These are phyloP conservation scores for Mamestra configurata DNA, from an alignment of 1,140 invertebrate species.

Conservation along the genomic window DNA sequence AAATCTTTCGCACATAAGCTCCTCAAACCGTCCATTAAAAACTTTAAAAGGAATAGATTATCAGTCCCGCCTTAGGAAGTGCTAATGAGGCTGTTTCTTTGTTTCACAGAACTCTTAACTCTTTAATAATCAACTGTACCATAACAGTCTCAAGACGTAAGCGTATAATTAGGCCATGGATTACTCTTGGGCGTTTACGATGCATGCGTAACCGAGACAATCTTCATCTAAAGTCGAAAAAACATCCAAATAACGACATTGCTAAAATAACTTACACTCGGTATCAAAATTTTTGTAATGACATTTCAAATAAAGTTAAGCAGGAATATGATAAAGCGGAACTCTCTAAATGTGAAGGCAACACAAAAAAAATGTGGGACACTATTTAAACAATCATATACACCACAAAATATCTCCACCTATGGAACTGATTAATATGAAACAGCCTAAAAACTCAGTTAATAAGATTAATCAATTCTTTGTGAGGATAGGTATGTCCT, in stretches of 20 bases:
- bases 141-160: too few relatives aligned
- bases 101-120: too few relatives aligned
- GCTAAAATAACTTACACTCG: not conserved
- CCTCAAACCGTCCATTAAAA: not conserved
- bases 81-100: not conserved
- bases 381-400: not conserved
- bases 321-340: conserved; percentile 8
- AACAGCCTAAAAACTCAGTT: not conserved
- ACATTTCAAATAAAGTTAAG: not conserved
- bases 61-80: not conserved
- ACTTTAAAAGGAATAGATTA: not conserved
- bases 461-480: not conserved
- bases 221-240: not conserved
- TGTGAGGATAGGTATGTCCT: not conserved
- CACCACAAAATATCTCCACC: not conserved
- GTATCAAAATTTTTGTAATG: not conserved
- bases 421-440: not conserved
- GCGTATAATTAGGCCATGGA: too few relatives aligned
- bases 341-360: not conserved
- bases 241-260: not conserved
- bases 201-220: conserved; percentile 12
- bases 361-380: not conserved
- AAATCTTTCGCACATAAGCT: not conserved
- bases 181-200: too few relatives aligned
- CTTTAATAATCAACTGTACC: not conserved